Base-by-base conservation (phyloP, 2,888 invertebrate genomes). In the Odontocerum albicorne region DNA sequence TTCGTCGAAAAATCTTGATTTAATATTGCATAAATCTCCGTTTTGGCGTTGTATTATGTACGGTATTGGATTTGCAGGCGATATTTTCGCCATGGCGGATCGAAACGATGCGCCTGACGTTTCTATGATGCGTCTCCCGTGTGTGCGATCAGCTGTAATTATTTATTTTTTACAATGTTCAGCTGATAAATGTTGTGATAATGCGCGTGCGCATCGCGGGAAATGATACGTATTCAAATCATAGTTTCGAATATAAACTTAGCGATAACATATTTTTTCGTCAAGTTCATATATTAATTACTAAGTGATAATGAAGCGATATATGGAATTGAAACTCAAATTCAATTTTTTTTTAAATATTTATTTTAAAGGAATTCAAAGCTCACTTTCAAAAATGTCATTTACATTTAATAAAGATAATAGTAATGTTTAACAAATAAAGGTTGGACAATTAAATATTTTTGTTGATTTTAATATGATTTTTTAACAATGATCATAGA, bases 21-120 rank as follows among this genome's bases (percentile, higher is more conserved):
- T 83, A 60, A 85, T 73, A 68, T 80, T 71, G 55, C 79, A 67
- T 64, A 77, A 70, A 61, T 81, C 74, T 63, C 83, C 82, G 65
- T 80, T 82, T 69, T 86, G 84, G 69, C 86, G 79, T 63, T 79
- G 75, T 52, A 79, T 68, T 65, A 86, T 64, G 70, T 83, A 84
- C 43, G 77, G 70, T 63, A 85, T 66, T 63, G 85, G 85, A 69
- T 79, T 85, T 57, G 81, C 70, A 39, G 68, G 66, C 63, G 73
- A 73, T 63, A 72, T 70, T 64, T 69, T 70, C 57, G 75, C 74
- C 78, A 78, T 77, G 40, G 40, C 47, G 32, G 20, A 33, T 21
- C 47, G 27, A 22, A 36, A 33, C 45, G 39, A 55, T 20, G 32
- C 43, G 27, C 17, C 22, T 49, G 35, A 36, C 43, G 43, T 44